phyloP scores from a whole-genome alignment of 2,888 invertebrate species.

The Candidula unifasciata region DNA sequence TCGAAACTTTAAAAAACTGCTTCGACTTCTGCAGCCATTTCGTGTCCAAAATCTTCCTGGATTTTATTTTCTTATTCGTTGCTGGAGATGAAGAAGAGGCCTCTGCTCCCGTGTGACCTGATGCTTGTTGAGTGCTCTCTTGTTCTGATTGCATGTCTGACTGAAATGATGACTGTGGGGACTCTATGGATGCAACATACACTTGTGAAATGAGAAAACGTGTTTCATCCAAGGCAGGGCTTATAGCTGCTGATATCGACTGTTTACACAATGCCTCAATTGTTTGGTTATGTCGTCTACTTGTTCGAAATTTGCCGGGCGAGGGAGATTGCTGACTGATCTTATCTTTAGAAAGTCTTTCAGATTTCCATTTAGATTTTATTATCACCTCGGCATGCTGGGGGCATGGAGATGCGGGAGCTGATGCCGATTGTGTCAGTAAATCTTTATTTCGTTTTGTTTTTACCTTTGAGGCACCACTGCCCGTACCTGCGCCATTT shows the following conservation, averaged over 20 bases:
- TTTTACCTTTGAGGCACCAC: constrained; percentile 31
- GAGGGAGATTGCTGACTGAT: constrained; percentile 35
- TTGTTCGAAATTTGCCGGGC: constrained; percentile 57
- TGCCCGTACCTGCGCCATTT: constrained; percentile 58
- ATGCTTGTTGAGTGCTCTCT: constrained; percentile 46
- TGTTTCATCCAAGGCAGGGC: not conserved
- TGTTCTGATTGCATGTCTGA: too few species aligned
- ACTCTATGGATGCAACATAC: not conserved
- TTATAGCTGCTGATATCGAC: constrained; percentile 61
- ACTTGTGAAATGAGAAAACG: not conserved
- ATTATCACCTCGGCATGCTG: not conserved
- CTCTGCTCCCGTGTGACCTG: constrained; percentile 60
- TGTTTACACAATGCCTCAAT: constrained; percentile 74
- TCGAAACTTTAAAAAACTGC: constrained; percentile 76
- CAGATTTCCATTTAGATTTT: constrained; percentile 26
- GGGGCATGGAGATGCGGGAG: not conserved
- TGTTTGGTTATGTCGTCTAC: constrained; percentile 68
- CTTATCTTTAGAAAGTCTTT: constrained; percentile 21
- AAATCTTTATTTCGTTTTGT: not conserved
- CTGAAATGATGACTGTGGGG: too few species aligned
- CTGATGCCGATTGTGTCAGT: not conserved
- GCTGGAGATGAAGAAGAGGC: constrained; percentile 54
- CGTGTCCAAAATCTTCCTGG: constrained; percentile 67
- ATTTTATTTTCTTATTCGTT: constrained; percentile 64
- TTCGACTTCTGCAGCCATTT: constrained; percentile 74